Conservation (phyloP, 1,140 invertebrate genomes). For the Octopus sinensis region DNA sequence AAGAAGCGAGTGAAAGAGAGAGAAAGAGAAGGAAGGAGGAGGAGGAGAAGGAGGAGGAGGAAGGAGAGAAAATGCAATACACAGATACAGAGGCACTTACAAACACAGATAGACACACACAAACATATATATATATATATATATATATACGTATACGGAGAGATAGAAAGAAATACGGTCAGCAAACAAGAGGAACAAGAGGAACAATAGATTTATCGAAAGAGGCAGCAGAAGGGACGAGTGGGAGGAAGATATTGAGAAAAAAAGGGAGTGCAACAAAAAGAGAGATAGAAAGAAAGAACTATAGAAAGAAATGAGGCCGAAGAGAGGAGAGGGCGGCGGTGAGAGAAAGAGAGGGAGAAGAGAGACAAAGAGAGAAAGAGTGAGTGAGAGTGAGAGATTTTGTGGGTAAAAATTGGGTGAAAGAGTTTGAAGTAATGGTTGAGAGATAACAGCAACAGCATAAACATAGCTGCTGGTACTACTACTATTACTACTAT, state of each 20-base stretch:
- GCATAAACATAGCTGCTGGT: too few relatives aligned
- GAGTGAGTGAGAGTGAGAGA: not conserved
- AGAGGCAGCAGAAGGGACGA: not conserved
- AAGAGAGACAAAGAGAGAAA: not conserved
- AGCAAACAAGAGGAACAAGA: not conserved
- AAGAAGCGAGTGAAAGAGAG: not conserved
- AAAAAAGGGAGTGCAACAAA: not conserved
- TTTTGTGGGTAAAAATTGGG: too few relatives aligned
- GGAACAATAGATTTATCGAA: not conserved
- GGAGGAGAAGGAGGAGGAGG: not conserved
- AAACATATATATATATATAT: not conserved
- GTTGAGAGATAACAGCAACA: too few relatives aligned
- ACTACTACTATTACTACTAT: too few relatives aligned
- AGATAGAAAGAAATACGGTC: not conserved
- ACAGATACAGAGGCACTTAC: not conserved
- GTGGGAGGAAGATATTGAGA: not conserved
- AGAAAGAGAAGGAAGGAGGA: not conserved
- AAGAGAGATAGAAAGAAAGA: not conserved
- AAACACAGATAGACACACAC: not conserved
- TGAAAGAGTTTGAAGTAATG: too few relatives aligned
- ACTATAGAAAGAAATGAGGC: not conserved
- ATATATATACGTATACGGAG: not conserved
- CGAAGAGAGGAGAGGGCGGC: not conserved
- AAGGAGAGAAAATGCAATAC: not conserved
- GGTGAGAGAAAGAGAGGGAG: not conserved